Percentiles rank a stretch among this genome's conserved stretches.
Conservation (phyloP, 2,113 vertebrate species). For the Elaphurus davidianus region DNA sequence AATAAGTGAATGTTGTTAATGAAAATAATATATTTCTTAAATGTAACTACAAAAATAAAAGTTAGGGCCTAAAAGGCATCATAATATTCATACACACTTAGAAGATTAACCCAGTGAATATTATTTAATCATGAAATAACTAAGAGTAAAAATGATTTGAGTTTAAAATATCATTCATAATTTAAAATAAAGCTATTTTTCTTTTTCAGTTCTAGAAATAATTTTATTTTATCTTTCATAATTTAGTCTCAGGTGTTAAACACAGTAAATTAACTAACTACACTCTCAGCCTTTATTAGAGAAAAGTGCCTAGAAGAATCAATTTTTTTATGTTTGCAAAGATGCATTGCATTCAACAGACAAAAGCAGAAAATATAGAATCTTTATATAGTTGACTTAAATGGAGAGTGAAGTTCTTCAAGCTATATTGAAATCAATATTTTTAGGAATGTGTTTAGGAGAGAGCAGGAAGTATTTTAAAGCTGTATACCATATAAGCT, state of each 20-base stretch:
- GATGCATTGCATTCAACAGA: neutral
- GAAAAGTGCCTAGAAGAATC: neutral
- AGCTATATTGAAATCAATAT: conserved; percentile 33
- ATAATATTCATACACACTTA: neutral
- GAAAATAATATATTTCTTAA: neutral
- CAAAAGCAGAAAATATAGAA: conserved; percentile 35
- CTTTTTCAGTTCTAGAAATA: neutral
- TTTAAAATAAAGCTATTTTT: neutral
- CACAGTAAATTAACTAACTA: neutral
- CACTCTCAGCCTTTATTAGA: neutral
- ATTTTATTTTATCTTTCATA: neutral
- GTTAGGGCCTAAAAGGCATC: neutral
- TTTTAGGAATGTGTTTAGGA: neutral
- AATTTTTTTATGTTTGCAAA: conserved; percentile 35
- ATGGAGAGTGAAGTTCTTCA: neutral
- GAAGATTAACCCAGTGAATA: neutral
- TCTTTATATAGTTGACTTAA: neutral
- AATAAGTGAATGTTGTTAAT: neutral
- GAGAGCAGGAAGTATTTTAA: conserved; percentile 14
- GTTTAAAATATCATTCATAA: neutral
- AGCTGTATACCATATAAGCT: neutral
- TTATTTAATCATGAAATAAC: neutral
- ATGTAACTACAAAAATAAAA: neutral
- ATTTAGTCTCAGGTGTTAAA: neutral
- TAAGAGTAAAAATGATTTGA: neutral